Evolutionary conservation across 2,113 vertebrate genomes (phyloP).

Genomic region (Mustela nigripes): DNA sequence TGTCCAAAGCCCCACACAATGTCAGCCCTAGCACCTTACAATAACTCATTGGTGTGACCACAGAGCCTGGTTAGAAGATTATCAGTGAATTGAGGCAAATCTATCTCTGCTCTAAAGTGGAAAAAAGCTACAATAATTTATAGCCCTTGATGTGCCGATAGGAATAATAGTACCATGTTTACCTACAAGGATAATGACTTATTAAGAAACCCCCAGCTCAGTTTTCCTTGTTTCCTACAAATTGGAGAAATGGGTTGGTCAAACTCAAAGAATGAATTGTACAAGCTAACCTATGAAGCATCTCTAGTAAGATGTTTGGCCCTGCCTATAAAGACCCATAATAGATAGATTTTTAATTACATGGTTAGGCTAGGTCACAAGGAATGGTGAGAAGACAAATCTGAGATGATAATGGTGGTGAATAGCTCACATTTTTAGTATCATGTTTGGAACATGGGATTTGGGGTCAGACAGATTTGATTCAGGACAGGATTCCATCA

Average conservation of each 20-base stretch:
- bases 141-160: neutral
- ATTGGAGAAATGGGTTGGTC: neutral
- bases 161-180: neutral
- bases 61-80: neutral
- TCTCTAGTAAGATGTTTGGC: neutral
- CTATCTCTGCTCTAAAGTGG: neutral
- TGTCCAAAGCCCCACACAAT: neutral
- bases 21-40: neutral
- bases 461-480: neutral
- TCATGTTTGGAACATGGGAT: neutral
- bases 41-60: neutral
- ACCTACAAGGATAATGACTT: neutral
- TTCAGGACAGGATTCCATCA: neutral
- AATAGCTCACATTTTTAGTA: neutral
- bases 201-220: neutral
- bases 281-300: neutral
- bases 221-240: conserved; percentile 18
- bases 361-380: neutral
- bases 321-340: neutral
- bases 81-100: neutral
- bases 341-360: neutral
- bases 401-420: neutral
- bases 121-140: neutral
- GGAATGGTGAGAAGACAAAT: neutral
- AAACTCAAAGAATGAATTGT: neutral